Percentiles rank a stretch among this genome's conserved stretches.
Conservation (phyloP, 2,888 invertebrate species). For the Polymixis lichenea region DNA sequence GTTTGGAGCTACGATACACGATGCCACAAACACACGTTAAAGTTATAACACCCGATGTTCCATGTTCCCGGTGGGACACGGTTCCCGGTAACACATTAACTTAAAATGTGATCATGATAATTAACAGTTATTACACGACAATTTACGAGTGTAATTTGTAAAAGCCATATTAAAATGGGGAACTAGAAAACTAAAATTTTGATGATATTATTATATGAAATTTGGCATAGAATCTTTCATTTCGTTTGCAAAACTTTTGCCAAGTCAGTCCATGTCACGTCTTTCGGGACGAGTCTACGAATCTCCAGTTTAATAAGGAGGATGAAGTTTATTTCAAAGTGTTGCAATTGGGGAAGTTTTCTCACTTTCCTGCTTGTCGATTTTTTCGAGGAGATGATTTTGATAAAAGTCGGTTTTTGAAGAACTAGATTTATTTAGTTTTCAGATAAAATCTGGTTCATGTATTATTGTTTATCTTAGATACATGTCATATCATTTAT, state of each 20-base stretch:
- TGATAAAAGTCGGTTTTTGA: conserved; percentile 2
- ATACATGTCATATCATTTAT: conserved; percentile 1
- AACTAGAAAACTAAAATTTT: background rate
- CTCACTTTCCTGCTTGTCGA: conserved; percentile 42
- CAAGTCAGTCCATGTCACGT: conserved; percentile 62
- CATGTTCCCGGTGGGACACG: too few species aligned
- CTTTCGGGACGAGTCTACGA: conserved; percentile 39
- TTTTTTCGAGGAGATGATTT: conserved; percentile 19
- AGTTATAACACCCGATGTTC: too few species aligned
- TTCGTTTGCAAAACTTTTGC: conserved; percentile 28
- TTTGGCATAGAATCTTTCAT: conserved; percentile 12
- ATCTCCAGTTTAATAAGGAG: conserved; percentile 40
- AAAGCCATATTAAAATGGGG: too few species aligned
- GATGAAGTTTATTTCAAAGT: conserved; percentile 46
- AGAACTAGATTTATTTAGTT: background rate
- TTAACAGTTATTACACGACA: too few species aligned
- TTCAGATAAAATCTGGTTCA: background rate
- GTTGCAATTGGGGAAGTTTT: conserved; percentile 45
- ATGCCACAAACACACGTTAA: too few species aligned
- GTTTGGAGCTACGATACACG: too few species aligned
- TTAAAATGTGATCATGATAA: too few species aligned
- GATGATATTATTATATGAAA: conserved; percentile 6
- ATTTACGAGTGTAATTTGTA: too few species aligned
- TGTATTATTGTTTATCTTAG: background rate
- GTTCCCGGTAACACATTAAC: too few species aligned